These are phyloP conservation scores for Tortrix viridana DNA, from an alignment of 2,888 invertebrate genomes.

Conservation along the genomic window DNA sequence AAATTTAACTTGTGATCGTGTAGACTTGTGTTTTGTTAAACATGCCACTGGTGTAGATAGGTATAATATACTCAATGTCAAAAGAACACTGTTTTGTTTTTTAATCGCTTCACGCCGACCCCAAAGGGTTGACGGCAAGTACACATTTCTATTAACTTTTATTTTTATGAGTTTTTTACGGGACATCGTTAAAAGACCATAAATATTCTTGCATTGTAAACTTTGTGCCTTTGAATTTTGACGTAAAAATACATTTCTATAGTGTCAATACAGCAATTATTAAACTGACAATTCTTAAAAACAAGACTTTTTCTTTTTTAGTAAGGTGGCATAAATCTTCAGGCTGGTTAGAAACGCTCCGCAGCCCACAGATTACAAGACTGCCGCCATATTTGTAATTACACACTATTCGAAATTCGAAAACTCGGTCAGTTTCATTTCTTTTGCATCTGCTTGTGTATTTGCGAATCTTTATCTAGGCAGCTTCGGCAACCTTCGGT, in stretches of 20 bases:
- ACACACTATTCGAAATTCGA: constrained; percentile 4
- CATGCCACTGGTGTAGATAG: too few species aligned
- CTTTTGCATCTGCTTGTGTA: constrained; percentile 28
- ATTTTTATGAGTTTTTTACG: constrained; percentile 29
- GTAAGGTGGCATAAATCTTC: too few species aligned
- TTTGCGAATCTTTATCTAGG: constrained; percentile 37
- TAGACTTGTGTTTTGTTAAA: too few species aligned
- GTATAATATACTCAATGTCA: constrained; percentile 3
- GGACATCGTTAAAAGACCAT: constrained; percentile 30
- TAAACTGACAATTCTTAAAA: too few species aligned
- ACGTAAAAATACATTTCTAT: constrained; percentile 9
- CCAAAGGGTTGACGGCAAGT: constrained; percentile 34
- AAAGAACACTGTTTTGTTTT: constrained; percentile 28
- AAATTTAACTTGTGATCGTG: too few species aligned
- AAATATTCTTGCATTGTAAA: constrained; percentile 24
- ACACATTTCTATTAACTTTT: constrained; percentile 30
- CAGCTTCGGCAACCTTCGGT: constrained; percentile 61
- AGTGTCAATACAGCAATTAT: background rate
- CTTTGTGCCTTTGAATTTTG: constrained; percentile 8
- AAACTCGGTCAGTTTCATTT: constrained; percentile 14
- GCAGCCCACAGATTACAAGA: too few species aligned
- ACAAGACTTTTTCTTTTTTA: too few species aligned
- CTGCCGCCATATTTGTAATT: background rate
- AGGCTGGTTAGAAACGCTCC: too few species aligned
- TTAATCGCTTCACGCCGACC: constrained; percentile 23